Conservation (phyloP, 2,888 invertebrate species). For the Hylaea fasciaria region DNA sequence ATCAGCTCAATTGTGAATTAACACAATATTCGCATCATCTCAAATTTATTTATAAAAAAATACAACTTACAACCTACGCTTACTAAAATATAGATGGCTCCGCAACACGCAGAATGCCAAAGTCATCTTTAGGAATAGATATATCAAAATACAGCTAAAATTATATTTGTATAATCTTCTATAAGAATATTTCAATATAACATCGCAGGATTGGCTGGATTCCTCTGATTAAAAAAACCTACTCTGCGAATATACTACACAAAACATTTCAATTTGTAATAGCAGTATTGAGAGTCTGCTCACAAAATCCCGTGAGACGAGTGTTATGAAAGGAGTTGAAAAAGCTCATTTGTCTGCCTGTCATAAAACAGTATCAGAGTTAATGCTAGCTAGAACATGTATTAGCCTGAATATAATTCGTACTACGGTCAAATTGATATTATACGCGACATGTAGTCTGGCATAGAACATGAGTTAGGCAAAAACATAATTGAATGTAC, state of each 20-base stretch:
- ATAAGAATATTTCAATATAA: conserved; percentile 1
- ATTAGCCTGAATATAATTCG: conserved; percentile 11
- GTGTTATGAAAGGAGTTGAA: conserved; percentile 25
- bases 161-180: no score
- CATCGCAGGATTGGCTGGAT: neutral
- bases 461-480: conserved; percentile 8
- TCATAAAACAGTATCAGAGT: conserved; percentile 24
- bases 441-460: conserved; percentile 28
- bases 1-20: no score
- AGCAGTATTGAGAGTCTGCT: conserved; percentile 20
- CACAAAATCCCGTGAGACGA: conserved; percentile 16
- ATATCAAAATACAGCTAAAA: no score
- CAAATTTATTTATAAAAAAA: no score
- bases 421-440: conserved; percentile 18
- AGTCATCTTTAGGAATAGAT: no score
- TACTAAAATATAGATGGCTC: no score
- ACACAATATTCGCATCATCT: no score
- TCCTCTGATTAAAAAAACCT: conserved; percentile 5
- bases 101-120: neutral
- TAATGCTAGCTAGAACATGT: conserved; percentile 14
- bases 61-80: no score
- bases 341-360: conserved; percentile 32
- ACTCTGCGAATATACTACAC: neutral
- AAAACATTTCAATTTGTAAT: conserved; percentile 18
- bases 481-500: conserved; percentile 39